Evolutionary conservation across 2,113 vertebrate species (phyloP).

Genomic region (Strix uralensis): DNA sequence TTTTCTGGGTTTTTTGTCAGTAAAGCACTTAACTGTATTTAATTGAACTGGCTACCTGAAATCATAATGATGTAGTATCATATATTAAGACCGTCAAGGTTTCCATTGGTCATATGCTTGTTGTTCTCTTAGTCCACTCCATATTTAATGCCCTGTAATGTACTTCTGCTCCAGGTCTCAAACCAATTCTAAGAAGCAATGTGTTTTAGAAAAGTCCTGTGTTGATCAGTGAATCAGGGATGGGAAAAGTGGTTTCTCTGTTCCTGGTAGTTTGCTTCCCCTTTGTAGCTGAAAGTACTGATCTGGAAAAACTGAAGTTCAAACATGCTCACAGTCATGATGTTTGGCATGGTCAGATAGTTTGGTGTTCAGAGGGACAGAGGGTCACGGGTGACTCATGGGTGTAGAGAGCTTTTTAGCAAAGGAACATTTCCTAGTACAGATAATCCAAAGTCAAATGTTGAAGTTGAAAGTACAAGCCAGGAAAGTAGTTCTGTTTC

Average conservation of each 20-base stretch:
- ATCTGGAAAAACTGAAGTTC: neutral
- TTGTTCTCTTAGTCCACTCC: neutral
- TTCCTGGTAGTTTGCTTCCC: neutral
- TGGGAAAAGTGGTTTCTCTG: neutral
- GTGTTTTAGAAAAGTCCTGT: neutral
- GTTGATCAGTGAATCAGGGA: neutral
- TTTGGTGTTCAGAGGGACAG: neutral
- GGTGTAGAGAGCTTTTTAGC: neutral
- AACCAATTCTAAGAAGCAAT: neutral
- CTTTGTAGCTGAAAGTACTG: neutral
- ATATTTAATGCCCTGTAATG: neutral
- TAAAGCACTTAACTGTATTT: slow-evolving; percentile 36
- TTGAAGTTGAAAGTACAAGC: neutral
- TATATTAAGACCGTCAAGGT: neutral
- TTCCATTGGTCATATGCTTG: neutral
- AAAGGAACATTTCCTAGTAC: neutral
- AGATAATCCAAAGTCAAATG: neutral
- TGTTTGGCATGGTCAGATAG: neutral
- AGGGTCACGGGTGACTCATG: neutral
- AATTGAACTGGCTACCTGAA: slow-evolving; percentile 1
- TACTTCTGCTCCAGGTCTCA: neutral
- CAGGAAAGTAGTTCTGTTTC: neutral
- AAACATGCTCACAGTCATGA: neutral
- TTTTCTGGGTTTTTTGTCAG: neutral
- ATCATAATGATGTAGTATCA: neutral